These are phyloP conservation scores for Parnassius mnemosyne DNA, from an alignment of 2,888 invertebrate species.

Conservation along the genomic window DNA sequence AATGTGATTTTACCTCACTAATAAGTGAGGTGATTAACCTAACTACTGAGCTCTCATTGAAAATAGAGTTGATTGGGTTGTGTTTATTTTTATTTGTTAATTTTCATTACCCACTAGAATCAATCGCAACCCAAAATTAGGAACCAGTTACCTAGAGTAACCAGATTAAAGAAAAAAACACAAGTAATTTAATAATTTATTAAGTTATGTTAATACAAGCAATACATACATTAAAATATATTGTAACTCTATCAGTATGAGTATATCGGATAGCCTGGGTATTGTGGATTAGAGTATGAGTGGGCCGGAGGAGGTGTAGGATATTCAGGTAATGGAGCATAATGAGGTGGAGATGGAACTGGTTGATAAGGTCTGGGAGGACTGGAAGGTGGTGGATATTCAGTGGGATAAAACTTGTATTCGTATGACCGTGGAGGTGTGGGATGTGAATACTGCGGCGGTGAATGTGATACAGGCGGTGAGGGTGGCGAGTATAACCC, in stretches of 20 bases:
- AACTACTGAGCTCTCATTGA: too few relatives aligned
- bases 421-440: neutral
- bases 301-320: neutral
- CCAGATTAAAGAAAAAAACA: too few relatives aligned
- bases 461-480: slow-evolving; percentile 12
- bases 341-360: slow-evolving; percentile 14
- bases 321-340: slow-evolving; percentile 11
- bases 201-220: neutral
- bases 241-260: slow-evolving; percentile 26
- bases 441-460: slow-evolving; percentile 11
- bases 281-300: slow-evolving; percentile 30
- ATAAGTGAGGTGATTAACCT: too few relatives aligned
- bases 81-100: too few relatives aligned
- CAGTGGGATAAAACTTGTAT: slow-evolving; percentile 19
- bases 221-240: slow-evolving; percentile 25
- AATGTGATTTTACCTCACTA: too few relatives aligned
- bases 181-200: neutral
- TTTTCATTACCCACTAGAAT: too few relatives aligned
- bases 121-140: too few relatives aligned
- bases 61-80: too few relatives aligned
- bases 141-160: too few relatives aligned
- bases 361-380: slow-evolving; percentile 4
- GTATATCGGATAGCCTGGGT: slow-evolving; percentile 26
- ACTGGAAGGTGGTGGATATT: slow-evolving; percentile 14
- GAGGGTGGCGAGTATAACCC: neutral